Evolutionary conservation across 1,140 invertebrate species (phyloP), one percentile per base, ranked within the genome.

Genomic region (Halotydeus destructor): DNA sequence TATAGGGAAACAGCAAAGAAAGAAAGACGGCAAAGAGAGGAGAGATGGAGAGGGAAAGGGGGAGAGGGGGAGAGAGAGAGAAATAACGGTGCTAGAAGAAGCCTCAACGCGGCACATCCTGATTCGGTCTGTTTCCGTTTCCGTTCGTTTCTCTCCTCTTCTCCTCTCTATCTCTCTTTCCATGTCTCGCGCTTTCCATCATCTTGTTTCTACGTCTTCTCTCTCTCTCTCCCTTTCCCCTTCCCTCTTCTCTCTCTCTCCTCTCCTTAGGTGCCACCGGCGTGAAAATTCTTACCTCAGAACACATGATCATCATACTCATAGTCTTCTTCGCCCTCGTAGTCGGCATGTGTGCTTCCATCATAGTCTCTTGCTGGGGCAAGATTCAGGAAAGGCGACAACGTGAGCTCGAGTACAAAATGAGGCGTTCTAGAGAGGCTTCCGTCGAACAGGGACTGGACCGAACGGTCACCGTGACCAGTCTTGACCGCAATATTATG

Each of bases 291-390:
- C 36, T 49, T 27, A 50, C 46, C 9, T 56, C 55, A 1, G 70
- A 77, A 33, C 78, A 86, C 55, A 80, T 86, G 53, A 66, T 82
- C 49, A 79, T 85, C 47, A 86, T 88, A 38, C 68, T 88, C 46
- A 70, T 83, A n/a, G 74, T 89, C 25, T 86, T 86, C 55, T 77
- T 75, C 11, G 59, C 84, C 19, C 81, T 88, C 31, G 66, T 88
- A 38, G 73, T 73, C 25, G 81, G 80, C 12, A 79, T 89, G 73
- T 80, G 77, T 54, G 51, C 55, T 8, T 56, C 55, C 19, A 56
- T 56, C 31, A 40, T 49, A n/a, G 46, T 56, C 31, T 53, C 55
- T 9, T 56, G 54, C 46, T 54, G 52, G 44, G 49, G 49, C 37
- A 52, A 56, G 35, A 49, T 56, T 22, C 42, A 55, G 41, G 50